These are phyloP conservation scores for Branchipolynoe longqiensis DNA, from an alignment of 2,888 invertebrate species.

Conservation along the genomic window DNA sequence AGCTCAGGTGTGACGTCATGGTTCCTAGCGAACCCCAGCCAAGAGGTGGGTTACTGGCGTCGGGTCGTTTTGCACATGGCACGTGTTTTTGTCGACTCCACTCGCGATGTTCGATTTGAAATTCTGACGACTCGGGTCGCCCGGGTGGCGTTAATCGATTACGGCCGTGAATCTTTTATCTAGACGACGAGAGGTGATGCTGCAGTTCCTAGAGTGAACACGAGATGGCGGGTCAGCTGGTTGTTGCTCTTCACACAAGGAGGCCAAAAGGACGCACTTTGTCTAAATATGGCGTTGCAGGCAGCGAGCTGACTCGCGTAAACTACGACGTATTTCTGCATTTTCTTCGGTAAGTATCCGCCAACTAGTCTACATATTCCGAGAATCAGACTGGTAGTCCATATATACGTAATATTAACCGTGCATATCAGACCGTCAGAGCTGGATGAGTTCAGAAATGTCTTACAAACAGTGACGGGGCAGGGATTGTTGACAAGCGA, in stretches of 20 bases:
- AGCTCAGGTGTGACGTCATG: too few relatives aligned
- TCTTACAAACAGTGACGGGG: constrained; percentile 1
- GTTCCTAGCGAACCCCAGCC: too few relatives aligned
- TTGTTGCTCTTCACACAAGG: not conserved
- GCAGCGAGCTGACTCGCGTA: constrained; percentile 11
- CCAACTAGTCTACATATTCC: not conserved
- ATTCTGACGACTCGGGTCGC: too few relatives aligned
- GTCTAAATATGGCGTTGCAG: constrained; percentile 49
- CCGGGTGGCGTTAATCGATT: too few relatives aligned
- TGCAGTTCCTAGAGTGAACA: not conserved
- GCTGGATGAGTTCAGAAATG: not conserved
- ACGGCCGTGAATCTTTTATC: too few relatives aligned
- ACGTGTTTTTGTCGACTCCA: too few relatives aligned
- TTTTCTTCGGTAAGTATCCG: constrained; percentile 34
- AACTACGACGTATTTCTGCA: constrained; percentile 23
- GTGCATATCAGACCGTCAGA: not conserved
- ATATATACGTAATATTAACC: not conserved
- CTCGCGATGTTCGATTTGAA: too few relatives aligned
- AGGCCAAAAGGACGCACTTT: constrained; percentile 2
- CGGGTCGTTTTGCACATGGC: too few relatives aligned
- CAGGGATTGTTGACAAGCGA: constrained; percentile 28
- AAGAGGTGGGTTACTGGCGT: too few relatives aligned
- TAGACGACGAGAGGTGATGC: too few relatives aligned
- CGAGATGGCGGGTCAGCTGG: not conserved
- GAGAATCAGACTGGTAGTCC: not conserved